Evolutionary conservation across 2,113 vertebrate genomes (phyloP).

Genomic region (Phaethon lepturus): DNA sequence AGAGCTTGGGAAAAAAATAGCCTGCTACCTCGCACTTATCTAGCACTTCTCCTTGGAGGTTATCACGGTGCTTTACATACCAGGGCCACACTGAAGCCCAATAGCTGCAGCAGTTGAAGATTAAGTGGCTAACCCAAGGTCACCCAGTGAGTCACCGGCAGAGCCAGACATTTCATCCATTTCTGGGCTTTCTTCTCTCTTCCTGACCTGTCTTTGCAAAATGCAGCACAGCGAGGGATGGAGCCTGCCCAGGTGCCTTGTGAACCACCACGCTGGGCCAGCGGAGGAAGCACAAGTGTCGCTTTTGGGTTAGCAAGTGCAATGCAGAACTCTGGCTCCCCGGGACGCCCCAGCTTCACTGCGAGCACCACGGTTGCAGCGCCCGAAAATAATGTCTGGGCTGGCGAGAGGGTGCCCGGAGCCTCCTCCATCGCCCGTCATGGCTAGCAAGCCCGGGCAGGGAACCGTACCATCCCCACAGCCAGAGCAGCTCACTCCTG

Average conservation of each 20-base stretch:
- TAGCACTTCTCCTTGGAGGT: background rate
- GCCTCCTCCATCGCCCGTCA: background rate
- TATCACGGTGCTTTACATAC: background rate
- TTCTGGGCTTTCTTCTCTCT: background rate
- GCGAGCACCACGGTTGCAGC: background rate
- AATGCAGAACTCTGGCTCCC: background rate
- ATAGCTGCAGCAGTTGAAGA: background rate
- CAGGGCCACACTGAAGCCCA: background rate
- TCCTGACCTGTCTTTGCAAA: background rate
- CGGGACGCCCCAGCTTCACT: background rate
- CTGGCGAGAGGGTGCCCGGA: background rate
- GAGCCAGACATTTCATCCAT: background rate
- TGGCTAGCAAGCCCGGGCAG: background rate
- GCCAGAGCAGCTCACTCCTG: background rate
- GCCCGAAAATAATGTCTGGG: background rate
- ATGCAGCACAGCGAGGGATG: accelerated
- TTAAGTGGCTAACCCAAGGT: slow-evolving; percentile 10
- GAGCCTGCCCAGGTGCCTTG: background rate
- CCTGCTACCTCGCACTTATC: background rate
- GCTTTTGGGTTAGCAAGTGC: background rate
- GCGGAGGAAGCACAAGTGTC: background rate
- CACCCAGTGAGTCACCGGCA: background rate
- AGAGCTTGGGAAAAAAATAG: background rate
- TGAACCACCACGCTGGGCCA: background rate
- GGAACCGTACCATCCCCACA: background rate